Conservation (phyloP, 1,140 invertebrate genomes). For the Lucilia sericata region DNA sequence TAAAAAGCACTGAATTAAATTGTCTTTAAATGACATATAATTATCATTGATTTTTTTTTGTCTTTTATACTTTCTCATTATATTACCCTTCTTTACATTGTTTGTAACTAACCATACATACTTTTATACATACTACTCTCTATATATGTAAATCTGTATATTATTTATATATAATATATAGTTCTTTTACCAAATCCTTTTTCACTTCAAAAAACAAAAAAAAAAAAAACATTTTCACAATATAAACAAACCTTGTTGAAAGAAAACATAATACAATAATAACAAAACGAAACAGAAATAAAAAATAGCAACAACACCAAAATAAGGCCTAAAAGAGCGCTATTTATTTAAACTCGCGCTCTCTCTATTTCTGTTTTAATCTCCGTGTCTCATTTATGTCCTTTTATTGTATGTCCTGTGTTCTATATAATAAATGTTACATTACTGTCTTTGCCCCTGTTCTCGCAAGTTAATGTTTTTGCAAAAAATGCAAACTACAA, state of each 20-base stretch:
- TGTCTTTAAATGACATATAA: not conserved
- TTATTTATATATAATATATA: not conserved
- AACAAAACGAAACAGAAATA: not conserved
- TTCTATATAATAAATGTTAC: not conserved
- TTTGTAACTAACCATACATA: not conserved
- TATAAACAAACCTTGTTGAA: constrained; percentile 37
- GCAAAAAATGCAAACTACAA: not conserved
- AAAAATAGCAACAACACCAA: not conserved
- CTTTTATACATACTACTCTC: not conserved
- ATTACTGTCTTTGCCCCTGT: not conserved
- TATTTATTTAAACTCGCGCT: not conserved
- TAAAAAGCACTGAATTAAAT: not conserved
- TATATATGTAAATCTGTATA: too few species aligned
- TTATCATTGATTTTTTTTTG: constrained; percentile 39
- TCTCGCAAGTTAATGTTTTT: not conserved
- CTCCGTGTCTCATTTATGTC: not conserved
- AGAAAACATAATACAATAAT: not conserved
- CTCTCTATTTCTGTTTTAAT: not conserved
- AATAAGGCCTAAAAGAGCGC: constrained; percentile 30
- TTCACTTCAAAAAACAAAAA: not conserved
- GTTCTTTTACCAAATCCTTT: not conserved
- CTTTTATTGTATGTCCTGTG: not conserved
- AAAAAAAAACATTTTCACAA: not conserved
- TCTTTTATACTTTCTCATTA: not conserved
- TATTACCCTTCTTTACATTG: not conserved